Conservation (phyloP, 2,888 invertebrate species). For the Yponomeuta cagnagella region DNA sequence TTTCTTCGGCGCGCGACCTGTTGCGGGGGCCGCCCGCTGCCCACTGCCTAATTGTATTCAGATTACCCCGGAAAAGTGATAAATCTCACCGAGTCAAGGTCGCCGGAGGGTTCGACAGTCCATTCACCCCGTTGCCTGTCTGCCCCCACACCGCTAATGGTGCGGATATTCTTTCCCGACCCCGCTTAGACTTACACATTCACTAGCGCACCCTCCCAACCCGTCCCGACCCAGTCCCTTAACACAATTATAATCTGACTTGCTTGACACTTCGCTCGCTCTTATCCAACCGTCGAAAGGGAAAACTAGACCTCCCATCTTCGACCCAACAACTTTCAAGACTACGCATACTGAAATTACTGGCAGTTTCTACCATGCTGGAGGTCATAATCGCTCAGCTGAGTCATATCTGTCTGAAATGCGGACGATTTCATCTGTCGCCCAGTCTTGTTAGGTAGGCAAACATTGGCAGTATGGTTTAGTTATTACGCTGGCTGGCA, state of each 20-base stretch:
- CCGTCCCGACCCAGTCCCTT: slow-evolving; percentile 27
- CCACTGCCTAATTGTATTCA: slow-evolving; percentile 70
- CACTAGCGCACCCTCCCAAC: slow-evolving; percentile 25
- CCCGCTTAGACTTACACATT: slow-evolving; percentile 43
- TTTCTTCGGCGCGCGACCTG: slow-evolving; percentile 36
- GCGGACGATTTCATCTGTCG: slow-evolving; percentile 6
- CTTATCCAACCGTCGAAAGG: slow-evolving; percentile 30
- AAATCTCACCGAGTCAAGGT: slow-evolving; percentile 69
- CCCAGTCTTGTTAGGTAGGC: slow-evolving; percentile 18
- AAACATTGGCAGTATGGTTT: slow-evolving; percentile 13
- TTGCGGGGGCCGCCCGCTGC: slow-evolving; percentile 48
- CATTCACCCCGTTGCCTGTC: slow-evolving; percentile 65
- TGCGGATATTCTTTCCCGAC: slow-evolving; percentile 66
- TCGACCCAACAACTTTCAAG: background rate
- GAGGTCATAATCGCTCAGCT: background rate
- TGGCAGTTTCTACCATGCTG: background rate
- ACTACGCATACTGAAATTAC: background rate
- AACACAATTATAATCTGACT: slow-evolving; percentile 30
- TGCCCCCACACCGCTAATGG: slow-evolving; percentile 66
- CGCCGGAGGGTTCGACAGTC: slow-evolving; percentile 69
- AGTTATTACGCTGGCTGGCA: slow-evolving; percentile 4
- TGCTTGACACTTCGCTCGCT: slow-evolving; percentile 11
- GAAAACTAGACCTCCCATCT: slow-evolving; percentile 23
- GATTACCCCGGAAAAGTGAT: slow-evolving; percentile 70
- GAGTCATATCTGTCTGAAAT: background rate